Conservation (phyloP, 2,797 vertebrate genomes). For the Arctocebus calabarensis region DNA sequence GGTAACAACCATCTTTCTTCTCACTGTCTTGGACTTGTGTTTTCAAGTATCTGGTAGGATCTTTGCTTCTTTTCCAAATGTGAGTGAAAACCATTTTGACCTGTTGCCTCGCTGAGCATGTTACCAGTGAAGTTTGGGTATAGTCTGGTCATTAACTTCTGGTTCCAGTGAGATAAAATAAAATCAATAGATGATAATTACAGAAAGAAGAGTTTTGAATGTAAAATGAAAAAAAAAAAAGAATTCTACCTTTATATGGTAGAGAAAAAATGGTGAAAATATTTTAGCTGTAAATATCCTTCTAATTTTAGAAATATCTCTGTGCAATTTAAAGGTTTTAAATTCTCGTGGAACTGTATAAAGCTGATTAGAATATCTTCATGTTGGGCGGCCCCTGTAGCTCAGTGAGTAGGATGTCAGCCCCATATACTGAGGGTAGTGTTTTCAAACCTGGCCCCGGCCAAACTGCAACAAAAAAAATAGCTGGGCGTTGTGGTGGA, state of each 20-base stretch:
- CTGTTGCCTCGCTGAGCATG: background rate
- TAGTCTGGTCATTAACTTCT: background rate
- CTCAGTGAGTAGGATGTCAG: too few species aligned
- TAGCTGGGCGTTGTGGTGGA: too few species aligned
- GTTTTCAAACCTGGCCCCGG: too few species aligned
- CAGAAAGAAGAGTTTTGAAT: background rate
- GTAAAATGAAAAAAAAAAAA: background rate
- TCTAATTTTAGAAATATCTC: background rate
- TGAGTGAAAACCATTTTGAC: background rate
- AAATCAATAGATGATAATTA: background rate
- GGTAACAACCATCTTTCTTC: constrained; percentile 57
- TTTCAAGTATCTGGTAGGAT: constrained; percentile 67
- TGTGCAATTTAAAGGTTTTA: background rate
- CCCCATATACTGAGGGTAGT: too few species aligned
- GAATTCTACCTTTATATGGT: background rate
- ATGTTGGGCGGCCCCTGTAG: background rate
- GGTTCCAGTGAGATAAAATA: background rate
- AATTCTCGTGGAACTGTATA: background rate
- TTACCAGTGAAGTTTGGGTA: background rate
- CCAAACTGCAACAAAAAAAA: too few species aligned
- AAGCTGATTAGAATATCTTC: background rate
- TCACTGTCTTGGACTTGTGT: constrained; percentile 53
- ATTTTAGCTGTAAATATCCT: background rate
- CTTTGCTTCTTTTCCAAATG: background rate
- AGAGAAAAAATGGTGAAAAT: background rate